These are phyloP conservation scores for Neoitamus cyanurus DNA, from an alignment of 2,888 invertebrate genomes.

Conservation along the genomic window DNA sequence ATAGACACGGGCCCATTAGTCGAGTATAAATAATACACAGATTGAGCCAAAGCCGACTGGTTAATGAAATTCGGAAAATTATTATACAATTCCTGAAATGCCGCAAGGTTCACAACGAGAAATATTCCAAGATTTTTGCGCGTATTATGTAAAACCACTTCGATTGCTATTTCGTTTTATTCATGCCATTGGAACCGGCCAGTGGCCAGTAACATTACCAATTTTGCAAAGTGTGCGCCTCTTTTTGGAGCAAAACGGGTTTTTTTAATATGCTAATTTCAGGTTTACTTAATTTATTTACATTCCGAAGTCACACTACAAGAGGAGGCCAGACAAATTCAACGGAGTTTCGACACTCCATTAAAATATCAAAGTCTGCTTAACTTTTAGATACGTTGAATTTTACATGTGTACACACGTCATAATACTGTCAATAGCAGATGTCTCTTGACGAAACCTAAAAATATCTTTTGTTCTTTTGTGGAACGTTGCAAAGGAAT, in stretches of 20 bases:
- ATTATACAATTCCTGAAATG: not conserved
- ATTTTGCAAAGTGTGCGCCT: not conserved
- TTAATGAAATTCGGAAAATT: not conserved
- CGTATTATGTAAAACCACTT: not conserved
- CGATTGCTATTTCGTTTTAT: not conserved
- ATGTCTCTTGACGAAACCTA: not conserved
- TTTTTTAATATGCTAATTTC: not conserved
- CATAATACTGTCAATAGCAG: not conserved
- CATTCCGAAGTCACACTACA: not conserved
- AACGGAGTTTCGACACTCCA: not conserved
- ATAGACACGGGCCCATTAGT: not conserved
- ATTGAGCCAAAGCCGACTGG: not conserved
- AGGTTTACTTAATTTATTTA: not conserved
- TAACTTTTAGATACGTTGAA: not conserved
- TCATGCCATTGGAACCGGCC: not conserved
- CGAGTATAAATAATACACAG: not conserved
- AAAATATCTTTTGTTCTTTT: not conserved
- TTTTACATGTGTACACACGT: not conserved
- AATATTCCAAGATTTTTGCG: not conserved
- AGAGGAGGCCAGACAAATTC: not conserved
- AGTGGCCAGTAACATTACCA: not conserved
- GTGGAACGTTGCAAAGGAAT: not conserved
- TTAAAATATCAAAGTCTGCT: not conserved
- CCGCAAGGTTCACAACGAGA: not conserved
- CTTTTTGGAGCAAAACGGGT: not conserved